A percentile compares a stretch with the other conserved stretches of the same genome.
Conservation (phyloP, 2,888 invertebrate genomes). For the Leucophora obtusa region DNA sequence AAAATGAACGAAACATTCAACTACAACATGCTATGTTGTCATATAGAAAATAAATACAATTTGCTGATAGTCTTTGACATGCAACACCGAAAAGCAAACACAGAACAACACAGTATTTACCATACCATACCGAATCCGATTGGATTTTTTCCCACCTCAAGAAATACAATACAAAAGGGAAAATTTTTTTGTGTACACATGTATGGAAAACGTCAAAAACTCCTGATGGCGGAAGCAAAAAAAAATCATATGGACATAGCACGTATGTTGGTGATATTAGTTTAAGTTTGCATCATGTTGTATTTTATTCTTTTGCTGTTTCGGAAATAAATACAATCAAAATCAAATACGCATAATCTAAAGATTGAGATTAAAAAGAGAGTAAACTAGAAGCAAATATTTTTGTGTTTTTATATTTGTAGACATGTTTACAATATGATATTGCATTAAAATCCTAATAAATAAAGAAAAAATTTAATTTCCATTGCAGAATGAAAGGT, state of each 20-base stretch:
- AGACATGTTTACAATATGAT: no score
- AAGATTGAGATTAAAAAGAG: neutral
- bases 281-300: slow-evolving; percentile 32
- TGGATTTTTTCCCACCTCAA: neutral
- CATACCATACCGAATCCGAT: no score
- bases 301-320: slow-evolving; percentile 8
- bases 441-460: no score
- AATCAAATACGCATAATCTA: neutral
- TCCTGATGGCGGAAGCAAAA: neutral
- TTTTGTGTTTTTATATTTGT: no score
- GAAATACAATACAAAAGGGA: neutral
- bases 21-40: neutral
- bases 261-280: slow-evolving; percentile 32
- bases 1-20: neutral
- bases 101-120: neutral
- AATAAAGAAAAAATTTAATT: no score
- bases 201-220: neutral
- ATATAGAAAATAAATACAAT: neutral
- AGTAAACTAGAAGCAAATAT: no score
- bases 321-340: slow-evolving; percentile 8
- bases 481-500: no score
- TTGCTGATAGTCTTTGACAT: neutral
- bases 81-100: neutral
- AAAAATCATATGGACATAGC: slow-evolving; percentile 20
- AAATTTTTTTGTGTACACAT: neutral